phyloP scores from a whole-genome alignment of 53 echinoderm and acorn worm genomes.

The Paelopatides confundens region DNA sequence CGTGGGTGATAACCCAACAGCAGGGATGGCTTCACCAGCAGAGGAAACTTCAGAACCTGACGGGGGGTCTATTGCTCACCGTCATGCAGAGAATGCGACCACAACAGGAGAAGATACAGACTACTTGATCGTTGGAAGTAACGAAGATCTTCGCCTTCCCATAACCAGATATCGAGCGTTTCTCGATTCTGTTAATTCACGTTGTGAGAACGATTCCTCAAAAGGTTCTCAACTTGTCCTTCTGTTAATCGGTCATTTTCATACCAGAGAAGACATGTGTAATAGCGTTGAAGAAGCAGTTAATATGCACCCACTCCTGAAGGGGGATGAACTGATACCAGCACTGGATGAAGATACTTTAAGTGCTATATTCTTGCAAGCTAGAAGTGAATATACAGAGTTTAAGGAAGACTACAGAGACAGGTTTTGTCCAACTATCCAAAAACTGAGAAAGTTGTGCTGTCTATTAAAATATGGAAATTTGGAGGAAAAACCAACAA shows the following conservation, averaged over 20 bases:
- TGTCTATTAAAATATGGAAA: background rate
- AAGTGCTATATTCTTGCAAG: background rate
- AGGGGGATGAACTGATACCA: slow-evolving; percentile 16
- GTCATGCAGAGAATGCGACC: too few species aligned
- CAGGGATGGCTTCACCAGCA: background rate
- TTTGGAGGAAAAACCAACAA: background rate
- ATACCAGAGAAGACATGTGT: background rate
- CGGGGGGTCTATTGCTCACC: background rate
- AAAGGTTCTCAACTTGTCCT: slow-evolving; percentile 6
- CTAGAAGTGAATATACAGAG: background rate
- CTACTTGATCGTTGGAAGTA: background rate
- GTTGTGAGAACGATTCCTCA: background rate
- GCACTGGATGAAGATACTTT: background rate
- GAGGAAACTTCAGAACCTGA: background rate
- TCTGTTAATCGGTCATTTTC: background rate
- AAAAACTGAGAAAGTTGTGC: background rate
- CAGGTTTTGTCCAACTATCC: background rate
- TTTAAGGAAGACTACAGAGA: slow-evolving; percentile 18
- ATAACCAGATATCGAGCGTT: background rate
- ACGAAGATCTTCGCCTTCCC: background rate
- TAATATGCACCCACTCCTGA: background rate
- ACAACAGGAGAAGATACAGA: background rate
- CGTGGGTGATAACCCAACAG: background rate
- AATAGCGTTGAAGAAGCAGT: background rate
- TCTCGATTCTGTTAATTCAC: background rate